Conservation (phyloP, 2,113 vertebrate genomes). For the Elanus axillaris region DNA sequence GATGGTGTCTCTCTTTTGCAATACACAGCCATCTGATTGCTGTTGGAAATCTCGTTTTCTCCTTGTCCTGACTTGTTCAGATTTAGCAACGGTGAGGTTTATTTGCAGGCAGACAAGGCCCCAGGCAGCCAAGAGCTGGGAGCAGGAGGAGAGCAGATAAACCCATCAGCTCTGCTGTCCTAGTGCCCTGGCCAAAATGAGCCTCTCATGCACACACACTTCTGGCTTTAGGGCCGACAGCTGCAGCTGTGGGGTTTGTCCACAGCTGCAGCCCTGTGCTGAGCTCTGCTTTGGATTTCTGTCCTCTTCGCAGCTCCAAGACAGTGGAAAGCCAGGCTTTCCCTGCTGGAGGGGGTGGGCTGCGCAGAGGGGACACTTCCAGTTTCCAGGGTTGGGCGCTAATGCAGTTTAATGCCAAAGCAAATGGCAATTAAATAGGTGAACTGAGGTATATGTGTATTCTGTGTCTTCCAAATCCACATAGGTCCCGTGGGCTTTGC, state of each 20-base stretch:
- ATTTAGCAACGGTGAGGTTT: not conserved
- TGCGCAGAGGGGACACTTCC: not conserved
- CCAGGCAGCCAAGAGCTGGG: not conserved
- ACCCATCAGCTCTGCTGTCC: fast-evolving
- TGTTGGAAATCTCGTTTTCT: not conserved
- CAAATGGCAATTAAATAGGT: not conserved
- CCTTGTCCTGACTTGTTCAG: not conserved
- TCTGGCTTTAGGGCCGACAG: not conserved
- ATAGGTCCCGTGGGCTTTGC: fast-evolving
- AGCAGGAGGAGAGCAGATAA: not conserved
- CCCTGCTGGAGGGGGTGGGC: not conserved
- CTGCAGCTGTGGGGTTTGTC: not conserved
- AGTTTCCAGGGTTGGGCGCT: not conserved
- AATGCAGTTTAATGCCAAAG: not conserved
- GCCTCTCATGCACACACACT: not conserved
- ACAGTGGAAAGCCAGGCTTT: not conserved
- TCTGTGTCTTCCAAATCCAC: fast-evolving
- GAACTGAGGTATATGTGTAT: fast-evolving
- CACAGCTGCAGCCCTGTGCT: not conserved
- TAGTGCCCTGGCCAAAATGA: fast-evolving
- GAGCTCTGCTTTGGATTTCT: not conserved
- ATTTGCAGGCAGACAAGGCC: not conserved
- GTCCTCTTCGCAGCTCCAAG: fast-evolving
- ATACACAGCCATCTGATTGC: not conserved
- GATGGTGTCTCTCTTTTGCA: not conserved